Evolutionary conservation across 2,113 vertebrate genomes (phyloP).

Genomic region (Lophotis ruficrista): DNA sequence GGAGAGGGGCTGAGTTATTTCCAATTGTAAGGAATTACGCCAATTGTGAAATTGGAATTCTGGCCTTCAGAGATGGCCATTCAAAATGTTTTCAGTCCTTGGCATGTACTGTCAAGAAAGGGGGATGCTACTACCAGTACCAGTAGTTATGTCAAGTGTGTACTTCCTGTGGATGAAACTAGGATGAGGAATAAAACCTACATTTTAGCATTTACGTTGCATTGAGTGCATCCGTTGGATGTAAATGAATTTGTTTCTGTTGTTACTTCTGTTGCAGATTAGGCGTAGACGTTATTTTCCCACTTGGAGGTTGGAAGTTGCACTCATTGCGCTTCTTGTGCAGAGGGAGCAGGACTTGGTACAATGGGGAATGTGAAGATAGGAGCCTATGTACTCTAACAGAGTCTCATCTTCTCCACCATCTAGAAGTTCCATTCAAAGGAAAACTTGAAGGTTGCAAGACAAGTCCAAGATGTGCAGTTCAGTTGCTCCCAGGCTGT

Average conservation of each 20-base stretch:
- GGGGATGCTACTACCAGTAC: not conserved
- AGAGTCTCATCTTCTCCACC: slow-evolving; percentile 43
- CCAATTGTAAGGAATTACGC: not conserved
- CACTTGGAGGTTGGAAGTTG: not conserved
- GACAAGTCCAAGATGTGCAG: slow-evolving; percentile 80
- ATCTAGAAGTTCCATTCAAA: slow-evolving; percentile 50
- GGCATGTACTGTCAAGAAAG: not conserved
- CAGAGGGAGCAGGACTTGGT: not conserved
- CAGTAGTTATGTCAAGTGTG: not conserved
- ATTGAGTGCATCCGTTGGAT: not conserved
- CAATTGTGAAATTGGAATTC: not conserved
- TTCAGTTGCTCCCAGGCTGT: slow-evolving; percentile 78
- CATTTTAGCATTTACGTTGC: not conserved
- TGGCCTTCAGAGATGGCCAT: not conserved
- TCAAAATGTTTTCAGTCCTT: not conserved
- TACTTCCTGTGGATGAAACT: not conserved
- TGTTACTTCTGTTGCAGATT: not conserved
- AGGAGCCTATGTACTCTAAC: not conserved
- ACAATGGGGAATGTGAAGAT: not conserved
- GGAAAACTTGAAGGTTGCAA: slow-evolving; percentile 45
- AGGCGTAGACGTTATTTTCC: not conserved
- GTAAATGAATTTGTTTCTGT: not conserved
- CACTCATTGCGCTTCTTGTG: not conserved
- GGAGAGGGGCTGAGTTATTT: not conserved
- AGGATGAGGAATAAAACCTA: not conserved